A percentile compares a stretch with the other conserved stretches of the same genome.
Evolutionary conservation across 1,140 invertebrate species (phyloP).

Genomic region (Geopemphigus sp.): DNA sequence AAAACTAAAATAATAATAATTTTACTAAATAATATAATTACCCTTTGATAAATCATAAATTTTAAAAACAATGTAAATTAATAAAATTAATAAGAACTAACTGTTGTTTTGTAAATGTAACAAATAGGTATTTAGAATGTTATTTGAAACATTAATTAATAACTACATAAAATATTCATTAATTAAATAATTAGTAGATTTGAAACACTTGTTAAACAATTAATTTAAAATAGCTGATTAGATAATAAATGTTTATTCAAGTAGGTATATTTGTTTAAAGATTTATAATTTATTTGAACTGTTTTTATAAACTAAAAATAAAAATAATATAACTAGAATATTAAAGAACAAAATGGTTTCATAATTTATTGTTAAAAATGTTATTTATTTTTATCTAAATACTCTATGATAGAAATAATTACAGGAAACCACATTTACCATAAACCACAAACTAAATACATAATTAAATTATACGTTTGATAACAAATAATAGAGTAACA

Average conservation of each 20-base stretch:
- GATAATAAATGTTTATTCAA: background rate
- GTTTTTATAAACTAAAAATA: conserved; percentile 2
- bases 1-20: background rate
- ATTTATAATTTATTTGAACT: background rate
- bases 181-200: background rate
- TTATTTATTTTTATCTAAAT: conserved; percentile 20
- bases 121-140: conserved; percentile 5
- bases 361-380: background rate
- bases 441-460: conserved; percentile 10
- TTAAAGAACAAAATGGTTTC: background rate
- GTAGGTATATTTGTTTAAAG: background rate
- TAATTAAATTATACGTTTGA: background rate
- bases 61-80: background rate
- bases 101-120: background rate
- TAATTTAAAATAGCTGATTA: background rate
- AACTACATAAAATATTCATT: background rate
- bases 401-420: background rate
- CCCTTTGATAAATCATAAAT: background rate
- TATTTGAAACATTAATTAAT: conserved; percentile 12
- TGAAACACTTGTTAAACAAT: background rate
- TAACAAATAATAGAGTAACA: background rate
- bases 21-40: background rate
- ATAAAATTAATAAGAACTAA: no score
- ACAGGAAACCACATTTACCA: conserved; percentile 33
- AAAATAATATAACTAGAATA: background rate